Evolutionary conservation across 2,113 vertebrate species (phyloP).

Genomic region (Sminthopsis crassicaudata): DNA sequence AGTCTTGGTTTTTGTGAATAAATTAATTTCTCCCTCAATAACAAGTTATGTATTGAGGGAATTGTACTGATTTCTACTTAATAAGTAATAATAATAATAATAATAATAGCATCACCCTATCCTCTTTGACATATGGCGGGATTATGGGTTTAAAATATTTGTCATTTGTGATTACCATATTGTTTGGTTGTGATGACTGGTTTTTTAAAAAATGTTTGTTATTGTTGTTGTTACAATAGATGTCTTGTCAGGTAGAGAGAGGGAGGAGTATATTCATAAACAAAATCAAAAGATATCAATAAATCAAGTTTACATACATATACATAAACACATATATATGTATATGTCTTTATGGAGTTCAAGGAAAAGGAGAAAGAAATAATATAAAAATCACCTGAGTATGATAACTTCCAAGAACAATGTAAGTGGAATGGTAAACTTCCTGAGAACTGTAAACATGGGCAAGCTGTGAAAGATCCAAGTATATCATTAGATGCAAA

Average conservation of each 20-base stretch:
- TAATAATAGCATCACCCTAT: not conserved
- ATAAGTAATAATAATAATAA: not conserved
- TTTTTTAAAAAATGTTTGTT: not conserved
- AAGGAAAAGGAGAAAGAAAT: not conserved
- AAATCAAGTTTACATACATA: not conserved
- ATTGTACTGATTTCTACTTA: not conserved
- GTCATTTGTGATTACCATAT: not conserved
- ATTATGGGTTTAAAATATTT: not conserved
- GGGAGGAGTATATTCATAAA: not conserved
- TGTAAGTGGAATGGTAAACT: conserved; percentile 95
- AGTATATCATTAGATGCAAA: conserved; percentile 48
- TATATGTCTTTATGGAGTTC: too few species aligned
- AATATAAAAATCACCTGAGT: conserved; percentile 86
- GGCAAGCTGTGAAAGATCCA: conserved; percentile 88
- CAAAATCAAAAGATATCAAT: not conserved
- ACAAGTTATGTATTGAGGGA: not conserved
- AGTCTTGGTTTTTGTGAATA: not conserved
- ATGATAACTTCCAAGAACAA: conserved; percentile 92
- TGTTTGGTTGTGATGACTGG: not conserved
- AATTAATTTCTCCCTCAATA: not conserved
- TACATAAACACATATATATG: too few species aligned
- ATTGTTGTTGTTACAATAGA: not conserved
- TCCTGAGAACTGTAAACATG: conserved; percentile 96
- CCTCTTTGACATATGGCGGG: not conserved
- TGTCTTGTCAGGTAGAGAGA: not conserved